Base-by-base conservation (phyloP, 1,140 invertebrate species). In the Antheraea mylitta region DNA sequence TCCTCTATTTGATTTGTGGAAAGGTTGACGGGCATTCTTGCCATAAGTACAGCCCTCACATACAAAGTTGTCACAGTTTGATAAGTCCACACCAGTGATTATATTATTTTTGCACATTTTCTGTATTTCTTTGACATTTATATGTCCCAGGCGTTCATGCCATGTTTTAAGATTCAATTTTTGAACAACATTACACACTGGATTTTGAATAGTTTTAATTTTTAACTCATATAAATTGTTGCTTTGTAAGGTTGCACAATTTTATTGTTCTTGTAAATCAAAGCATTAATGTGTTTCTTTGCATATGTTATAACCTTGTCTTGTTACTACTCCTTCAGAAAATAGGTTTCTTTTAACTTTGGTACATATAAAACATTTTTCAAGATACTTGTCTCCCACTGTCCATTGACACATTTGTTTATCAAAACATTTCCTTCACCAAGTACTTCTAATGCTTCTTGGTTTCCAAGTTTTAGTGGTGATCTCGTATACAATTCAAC, bases 11-110 rank as follows among this genome's bases (percentile, higher is more conserved):
- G 76, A 78, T 67, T 72, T 77, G 48, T 19, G 0, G 45, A 74
- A 74, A 2, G 69, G 67, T 8, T 8, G 59, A 30, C 63, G 37
- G 18, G 69, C 53, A 37, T 78, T 73, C 67, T 75, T 78, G 3
- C 74, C 73, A 71, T 76, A 78, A n/a, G 64, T 53, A 11, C 74
- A 75, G 13, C 37, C 74, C 58, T 78, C 76, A 71, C 73, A 78
- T 42, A 75, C 30, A 71, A 78, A 73, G 6, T 73, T n/a, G 19
- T 71, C 18, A 64, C 58, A 62, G 48, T 58, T 65, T 65, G 19
- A 72, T 37, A 72, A 68, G 58, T 53, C 19, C n/a, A 64, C 30
- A 30, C 22, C 22, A n/a, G 66, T 53, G 68, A 72, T 70, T n/a
- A 60, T 59, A 67, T 62, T 30, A 63, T 68, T 75, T 45, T 62